A percentile compares a stretch with the other conserved stretches of the same genome.
These are phyloP conservation scores for Daphoenositta chrysoptera DNA, from an alignment of 2,113 vertebrate species.

Conservation along the genomic window DNA sequence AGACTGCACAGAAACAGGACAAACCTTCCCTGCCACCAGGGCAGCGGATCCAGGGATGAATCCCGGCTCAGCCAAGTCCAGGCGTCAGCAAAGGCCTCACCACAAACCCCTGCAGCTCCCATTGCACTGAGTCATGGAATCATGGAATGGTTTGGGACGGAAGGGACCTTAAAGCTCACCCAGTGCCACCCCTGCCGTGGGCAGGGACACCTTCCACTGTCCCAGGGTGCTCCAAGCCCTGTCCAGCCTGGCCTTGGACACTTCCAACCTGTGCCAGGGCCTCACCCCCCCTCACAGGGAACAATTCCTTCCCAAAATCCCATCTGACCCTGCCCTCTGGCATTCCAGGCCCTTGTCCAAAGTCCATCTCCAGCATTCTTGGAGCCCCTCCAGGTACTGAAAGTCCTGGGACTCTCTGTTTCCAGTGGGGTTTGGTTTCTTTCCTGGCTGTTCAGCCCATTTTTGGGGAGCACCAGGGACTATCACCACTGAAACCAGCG, in stretches of 20 bases:
- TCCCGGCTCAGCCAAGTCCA: background rate
- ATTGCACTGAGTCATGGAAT: background rate
- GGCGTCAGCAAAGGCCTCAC: background rate
- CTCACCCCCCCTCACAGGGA: background rate
- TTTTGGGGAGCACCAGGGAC: background rate
- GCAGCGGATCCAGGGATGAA: background rate
- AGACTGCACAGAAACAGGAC: background rate
- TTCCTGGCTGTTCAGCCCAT: background rate
- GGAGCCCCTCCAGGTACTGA: background rate
- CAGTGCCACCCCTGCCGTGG: background rate
- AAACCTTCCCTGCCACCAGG: background rate
- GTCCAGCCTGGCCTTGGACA: background rate
- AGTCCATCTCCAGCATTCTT: background rate
- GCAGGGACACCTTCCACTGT: background rate
- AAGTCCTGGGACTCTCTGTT: background rate
- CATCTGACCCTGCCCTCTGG: background rate
- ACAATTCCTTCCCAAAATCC: background rate
- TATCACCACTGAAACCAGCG: rapidly evolving
- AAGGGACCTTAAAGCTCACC: background rate
- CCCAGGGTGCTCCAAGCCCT: background rate
- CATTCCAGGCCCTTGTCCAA: background rate
- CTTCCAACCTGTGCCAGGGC: background rate
- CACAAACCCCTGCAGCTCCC: background rate
- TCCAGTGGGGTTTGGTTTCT: background rate
- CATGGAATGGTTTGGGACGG: background rate